Base-by-base conservation (phyloP, 1,140 invertebrate genomes). In the Heterodera schachtii region DNA sequence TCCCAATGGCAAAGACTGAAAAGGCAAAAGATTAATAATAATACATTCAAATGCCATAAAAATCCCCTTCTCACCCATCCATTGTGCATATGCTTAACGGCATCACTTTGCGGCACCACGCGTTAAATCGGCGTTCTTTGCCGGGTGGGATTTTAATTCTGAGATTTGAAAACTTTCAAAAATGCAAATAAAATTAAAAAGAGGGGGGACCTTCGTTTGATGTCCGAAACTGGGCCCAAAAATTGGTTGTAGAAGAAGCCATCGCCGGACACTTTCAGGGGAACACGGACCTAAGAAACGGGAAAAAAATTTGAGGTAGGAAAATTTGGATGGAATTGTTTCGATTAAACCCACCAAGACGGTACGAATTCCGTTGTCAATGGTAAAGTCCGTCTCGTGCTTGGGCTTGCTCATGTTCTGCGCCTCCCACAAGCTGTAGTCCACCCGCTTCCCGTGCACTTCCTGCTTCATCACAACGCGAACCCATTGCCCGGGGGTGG, bases 71-170 rank as follows among this genome's bases (percentile, higher is more conserved):
- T 64, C 57, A 19, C 31, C 31, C 31, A 31, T 31, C 31, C 31
- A 31, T 31, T 31, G 19, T 5, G 19, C 57, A 64, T 19, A 64
- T 2, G 16, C 57, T 64, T 1, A n/a, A 64, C 57, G 57, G 57
- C 57, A 64, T 64, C 4, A 64, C 19, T 64, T 64, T 64, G 3
- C 57, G 57, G 57, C 57, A 64, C 57, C 57, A 64, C 57, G 57
- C 57, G 13, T 19, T 19, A 16, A 64, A 13, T 5, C 79, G 81
- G 6, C 79, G 79, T 44, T 80, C 79, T 3, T 60, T 82, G 19
- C 79, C 79, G 16, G 75, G 0, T 19, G 75, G 81, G 21, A 49
- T 81, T 31, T 82, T 81, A n/a, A 47, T 47, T 19, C 41, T 57
- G 1, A 11, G 41, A 43, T 43, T 41, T 43, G 21, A 21, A 46